Evolutionary conservation across 2,797 vertebrate species (phyloP), one percentile per base, ranked within the genome.

Genomic region (Enteromius mattozi): DNA sequence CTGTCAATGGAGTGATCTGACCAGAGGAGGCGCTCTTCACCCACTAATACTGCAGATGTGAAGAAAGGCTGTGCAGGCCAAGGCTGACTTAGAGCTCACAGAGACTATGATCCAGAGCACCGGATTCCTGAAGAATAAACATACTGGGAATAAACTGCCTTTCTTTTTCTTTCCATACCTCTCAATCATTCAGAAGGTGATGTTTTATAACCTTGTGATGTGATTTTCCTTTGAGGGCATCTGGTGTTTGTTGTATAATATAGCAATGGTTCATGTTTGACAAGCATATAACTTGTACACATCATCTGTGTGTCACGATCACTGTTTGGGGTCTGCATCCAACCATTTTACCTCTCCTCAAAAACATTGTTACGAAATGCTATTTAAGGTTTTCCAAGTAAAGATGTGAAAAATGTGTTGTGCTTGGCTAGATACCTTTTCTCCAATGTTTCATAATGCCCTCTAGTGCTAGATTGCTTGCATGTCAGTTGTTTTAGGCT

Each of bases 1-100:
- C 93, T 96, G 63, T 93, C 94, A 37, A 95, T 96, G 93, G 95
- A 95, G 87, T 96, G 91, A 81, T 37, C 47, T 12, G 6, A 24
- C 68, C 27, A 30, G 27, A 71, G 63, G 61, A 24, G 85, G 72
- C 71, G 51, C 61, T 76, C 70, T 80, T 61, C 30, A 84, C 75
- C 6, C 65, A 19, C 27, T 1, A 47, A 71, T 19, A 65, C 6
- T 45, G 72, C 76, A 59, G 30, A 82, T 79, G 68, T 59, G 79
- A 86, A 85, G 13, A 77, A 72, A 14, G 16, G 7, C 54, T n/a
- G 17, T 10, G 19, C 6, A 3, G 10, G 47, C 30, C 66, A 61
- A 13, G 21, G 35, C 19, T 47, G 63, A 37, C 10, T 70, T 40
- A 3, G 13, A 65, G 40, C 56, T 30, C 77, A 49, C 14, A n/a